Percentiles rank a stretch among this genome's conserved stretches.
phyloP scores from a whole-genome alignment of 2,888 invertebrate genomes.

The Cyclophora punctaria region DNA sequence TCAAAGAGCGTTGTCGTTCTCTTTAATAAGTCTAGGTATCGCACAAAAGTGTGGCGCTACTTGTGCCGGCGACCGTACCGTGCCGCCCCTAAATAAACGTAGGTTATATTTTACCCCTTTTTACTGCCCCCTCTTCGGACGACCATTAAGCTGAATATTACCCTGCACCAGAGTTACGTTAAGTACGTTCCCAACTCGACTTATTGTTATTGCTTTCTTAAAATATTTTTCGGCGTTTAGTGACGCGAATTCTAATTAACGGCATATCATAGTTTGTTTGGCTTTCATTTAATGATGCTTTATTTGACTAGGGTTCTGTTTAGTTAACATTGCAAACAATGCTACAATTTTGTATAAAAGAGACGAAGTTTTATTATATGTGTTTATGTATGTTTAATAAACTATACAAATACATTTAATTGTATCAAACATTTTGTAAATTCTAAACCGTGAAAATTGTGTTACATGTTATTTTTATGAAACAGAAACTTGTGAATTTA shows the following conservation, averaged over 20 bases:
- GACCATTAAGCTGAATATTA: constrained; percentile 11
- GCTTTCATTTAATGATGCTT: neutral
- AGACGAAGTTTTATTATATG: no score
- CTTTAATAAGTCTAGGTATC: neutral
- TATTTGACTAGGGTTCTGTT: no score
- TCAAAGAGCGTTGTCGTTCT: no score
- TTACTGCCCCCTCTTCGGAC: constrained; percentile 14
- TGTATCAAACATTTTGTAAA: no score
- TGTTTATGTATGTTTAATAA: no score
- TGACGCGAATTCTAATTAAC: constrained; percentile 2
- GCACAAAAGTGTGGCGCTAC: neutral
- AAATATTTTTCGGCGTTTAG: constrained; percentile 7
- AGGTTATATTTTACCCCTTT: constrained; percentile 15
- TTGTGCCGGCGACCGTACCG: neutral
- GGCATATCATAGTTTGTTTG: neutral
- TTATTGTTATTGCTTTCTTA: constrained; percentile 12
- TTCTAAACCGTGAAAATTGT: no score
- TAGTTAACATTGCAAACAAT: no score
- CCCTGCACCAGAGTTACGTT: constrained; percentile 16
- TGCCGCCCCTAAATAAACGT: constrained; percentile 4
- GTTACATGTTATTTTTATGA: no score
- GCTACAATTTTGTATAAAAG: no score
- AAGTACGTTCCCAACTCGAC: constrained; percentile 12
- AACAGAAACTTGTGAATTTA: no score
- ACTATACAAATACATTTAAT: no score